These are phyloP conservation scores for Galeopsomyia nigrocyanea DNA, from an alignment of 2,888 invertebrate species.

Conservation along the genomic window DNA sequence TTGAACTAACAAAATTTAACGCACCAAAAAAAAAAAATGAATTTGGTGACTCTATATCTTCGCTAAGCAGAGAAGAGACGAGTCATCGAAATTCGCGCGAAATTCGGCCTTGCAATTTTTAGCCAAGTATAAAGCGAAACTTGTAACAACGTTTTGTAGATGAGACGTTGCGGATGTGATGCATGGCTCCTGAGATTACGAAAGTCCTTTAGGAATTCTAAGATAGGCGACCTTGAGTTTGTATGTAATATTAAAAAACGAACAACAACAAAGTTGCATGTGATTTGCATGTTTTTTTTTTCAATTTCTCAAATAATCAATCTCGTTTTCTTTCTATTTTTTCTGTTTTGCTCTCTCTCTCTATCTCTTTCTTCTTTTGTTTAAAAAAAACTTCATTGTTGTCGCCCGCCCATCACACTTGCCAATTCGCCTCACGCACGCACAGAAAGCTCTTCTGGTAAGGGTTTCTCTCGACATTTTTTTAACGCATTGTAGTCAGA, in stretches of 20 bases:
- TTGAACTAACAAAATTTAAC: background rate
- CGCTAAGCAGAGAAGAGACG: too few species aligned
- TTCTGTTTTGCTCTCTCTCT: constrained; percentile 42
- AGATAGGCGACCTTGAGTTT: constrained; percentile 67
- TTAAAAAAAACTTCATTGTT: constrained; percentile 36
- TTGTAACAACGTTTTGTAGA: constrained; percentile 62
- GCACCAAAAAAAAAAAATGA: background rate
- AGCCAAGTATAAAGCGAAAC: constrained; percentile 27
- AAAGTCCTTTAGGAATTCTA: constrained; percentile 66
- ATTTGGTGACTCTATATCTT: too few species aligned
- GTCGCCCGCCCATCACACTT: constrained; percentile 44
- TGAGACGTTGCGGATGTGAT: constrained; percentile 67
- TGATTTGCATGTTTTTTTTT: constrained; percentile 57
- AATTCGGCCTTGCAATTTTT: constrained; percentile 30
- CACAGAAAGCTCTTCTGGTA: constrained; percentile 69
- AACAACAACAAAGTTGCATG: constrained; percentile 27
- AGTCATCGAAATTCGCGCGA: constrained; percentile 9
- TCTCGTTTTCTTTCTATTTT: constrained; percentile 52
- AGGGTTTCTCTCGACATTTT: constrained; percentile 53
- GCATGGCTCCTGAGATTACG: constrained; percentile 66
- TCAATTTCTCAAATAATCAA: constrained; percentile 50
- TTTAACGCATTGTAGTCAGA: constrained; percentile 4
- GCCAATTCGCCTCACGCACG: constrained; percentile 42
- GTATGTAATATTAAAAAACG: constrained; percentile 59
- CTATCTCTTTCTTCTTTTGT: constrained; percentile 41